A percentile compares a stretch with the other conserved stretches of the same genome.
Evolutionary conservation across 2,113 vertebrate species (phyloP).

Genomic region (Gavia stellata): DNA sequence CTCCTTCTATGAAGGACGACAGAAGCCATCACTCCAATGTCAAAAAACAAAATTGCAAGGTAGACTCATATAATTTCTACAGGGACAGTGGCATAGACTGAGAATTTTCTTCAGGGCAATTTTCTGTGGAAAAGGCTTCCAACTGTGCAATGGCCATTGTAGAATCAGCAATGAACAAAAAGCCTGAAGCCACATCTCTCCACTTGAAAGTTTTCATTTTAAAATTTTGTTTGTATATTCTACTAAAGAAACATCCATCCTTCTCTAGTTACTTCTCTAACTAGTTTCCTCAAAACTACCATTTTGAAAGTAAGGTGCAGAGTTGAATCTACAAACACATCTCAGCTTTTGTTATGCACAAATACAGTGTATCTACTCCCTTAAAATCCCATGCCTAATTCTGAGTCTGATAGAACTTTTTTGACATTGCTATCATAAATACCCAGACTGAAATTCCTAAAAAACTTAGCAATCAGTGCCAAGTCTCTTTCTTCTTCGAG

Average conservation of each 20-base stretch:
- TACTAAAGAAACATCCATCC: neutral
- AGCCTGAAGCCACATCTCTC: neutral
- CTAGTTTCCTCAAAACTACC: neutral
- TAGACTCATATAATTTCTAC: conserved; percentile 19
- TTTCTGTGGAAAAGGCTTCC: conserved; percentile 25
- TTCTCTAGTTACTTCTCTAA: neutral
- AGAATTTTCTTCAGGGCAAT: conserved; percentile 24
- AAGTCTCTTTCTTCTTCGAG: neutral
- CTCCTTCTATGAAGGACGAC: neutral
- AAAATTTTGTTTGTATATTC: neutral
- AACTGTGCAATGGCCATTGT: neutral
- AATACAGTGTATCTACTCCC: neutral
- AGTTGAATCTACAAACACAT: neutral
- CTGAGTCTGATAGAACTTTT: neutral
- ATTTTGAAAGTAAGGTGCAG: neutral
- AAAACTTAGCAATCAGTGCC: neutral
- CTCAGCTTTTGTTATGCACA: neutral
- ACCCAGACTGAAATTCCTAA: neutral
- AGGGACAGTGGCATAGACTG: neutral
- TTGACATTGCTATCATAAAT: neutral
- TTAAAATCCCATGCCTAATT: neutral
- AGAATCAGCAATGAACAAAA: neutral
- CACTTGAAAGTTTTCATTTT: neutral
- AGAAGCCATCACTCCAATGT: neutral
- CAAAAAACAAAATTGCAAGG: neutral